Percentiles rank a stretch among this genome's conserved stretches.
Conservation (phyloP, 2,888 invertebrate species). For the Gasteruption jaculator region DNA sequence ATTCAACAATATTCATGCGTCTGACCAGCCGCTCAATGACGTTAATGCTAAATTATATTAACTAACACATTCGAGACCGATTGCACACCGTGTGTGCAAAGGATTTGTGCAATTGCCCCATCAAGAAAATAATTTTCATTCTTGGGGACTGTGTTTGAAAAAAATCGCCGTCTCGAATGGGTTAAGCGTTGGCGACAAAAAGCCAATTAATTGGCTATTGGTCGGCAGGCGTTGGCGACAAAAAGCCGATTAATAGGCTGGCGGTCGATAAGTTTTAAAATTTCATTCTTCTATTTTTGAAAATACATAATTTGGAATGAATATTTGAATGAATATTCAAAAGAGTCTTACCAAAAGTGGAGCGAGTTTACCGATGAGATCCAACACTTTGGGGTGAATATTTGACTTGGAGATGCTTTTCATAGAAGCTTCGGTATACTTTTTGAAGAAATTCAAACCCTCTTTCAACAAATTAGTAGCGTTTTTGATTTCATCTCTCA, state of each 20-base stretch:
- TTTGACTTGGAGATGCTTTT: conserved; percentile 38
- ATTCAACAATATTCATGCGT: too few species aligned
- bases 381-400: conserved; percentile 42
- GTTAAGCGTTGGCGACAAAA: too few species aligned
- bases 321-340: background rate
- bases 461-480: conserved; percentile 39
- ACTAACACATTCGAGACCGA: too few species aligned
- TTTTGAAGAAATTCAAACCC: conserved; percentile 43
- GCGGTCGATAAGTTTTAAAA: too few species aligned
- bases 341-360: conserved; percentile 40
- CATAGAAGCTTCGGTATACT: conserved; percentile 39
- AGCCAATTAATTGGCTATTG: too few species aligned
- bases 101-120: background rate
- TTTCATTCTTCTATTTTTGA: conserved; percentile 1
- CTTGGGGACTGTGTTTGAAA: too few species aligned
- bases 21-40: too few species aligned
- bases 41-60: too few species aligned
- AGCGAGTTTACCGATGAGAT: conserved; percentile 45
- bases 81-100: too few species aligned
- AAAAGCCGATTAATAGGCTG: too few species aligned
- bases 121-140: background rate
- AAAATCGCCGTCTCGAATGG: too few species aligned
- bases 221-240: too few species aligned
- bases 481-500: conserved; percentile 45
- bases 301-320: conserved; percentile 2